These are phyloP conservation scores for Myotis lucifugus DNA, from an alignment of 2,113 vertebrate species.

Conservation along the genomic window DNA sequence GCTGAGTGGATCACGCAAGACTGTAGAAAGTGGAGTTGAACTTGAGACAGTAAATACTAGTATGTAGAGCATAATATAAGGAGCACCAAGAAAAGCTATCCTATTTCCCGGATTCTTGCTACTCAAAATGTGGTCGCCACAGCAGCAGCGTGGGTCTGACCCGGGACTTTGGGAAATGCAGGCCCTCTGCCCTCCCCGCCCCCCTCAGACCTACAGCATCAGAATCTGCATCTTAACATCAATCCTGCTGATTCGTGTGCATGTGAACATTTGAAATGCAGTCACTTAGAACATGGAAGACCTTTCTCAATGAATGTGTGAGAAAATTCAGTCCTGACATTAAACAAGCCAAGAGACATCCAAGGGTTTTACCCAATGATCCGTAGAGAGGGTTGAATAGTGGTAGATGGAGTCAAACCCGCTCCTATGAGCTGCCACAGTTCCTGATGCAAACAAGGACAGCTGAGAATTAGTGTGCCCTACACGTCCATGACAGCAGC, in stretches of 20 bases:
- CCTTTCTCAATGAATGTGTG: not conserved
- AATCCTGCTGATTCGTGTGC: accelerated
- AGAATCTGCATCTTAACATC: not conserved
- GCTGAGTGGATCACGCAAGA: not conserved
- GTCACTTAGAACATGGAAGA: not conserved
- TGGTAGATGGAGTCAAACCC: not conserved
- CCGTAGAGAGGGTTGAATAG: not conserved
- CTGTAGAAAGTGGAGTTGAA: not conserved
- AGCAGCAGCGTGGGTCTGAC: too few relatives aligned
- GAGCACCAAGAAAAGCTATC: not conserved
- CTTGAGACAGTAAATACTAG: not conserved
- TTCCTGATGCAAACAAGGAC: not conserved
- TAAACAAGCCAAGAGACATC: not conserved
- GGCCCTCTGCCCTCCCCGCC: not conserved
- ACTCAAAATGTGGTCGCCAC: not conserved
- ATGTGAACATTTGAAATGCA: not conserved
- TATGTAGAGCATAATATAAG: too few relatives aligned
- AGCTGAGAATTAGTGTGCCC: not conserved
- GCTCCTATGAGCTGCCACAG: too few relatives aligned
- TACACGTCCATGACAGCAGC: accelerated
- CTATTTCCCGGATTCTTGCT: not conserved
- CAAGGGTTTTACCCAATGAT: not conserved
- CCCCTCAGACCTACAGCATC: not conserved
- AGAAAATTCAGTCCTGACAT: not conserved
- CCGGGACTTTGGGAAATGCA: not conserved